These are phyloP conservation scores for Vireo griseus DNA, from an alignment of 2,797 vertebrate genomes.

Conservation along the genomic window DNA sequence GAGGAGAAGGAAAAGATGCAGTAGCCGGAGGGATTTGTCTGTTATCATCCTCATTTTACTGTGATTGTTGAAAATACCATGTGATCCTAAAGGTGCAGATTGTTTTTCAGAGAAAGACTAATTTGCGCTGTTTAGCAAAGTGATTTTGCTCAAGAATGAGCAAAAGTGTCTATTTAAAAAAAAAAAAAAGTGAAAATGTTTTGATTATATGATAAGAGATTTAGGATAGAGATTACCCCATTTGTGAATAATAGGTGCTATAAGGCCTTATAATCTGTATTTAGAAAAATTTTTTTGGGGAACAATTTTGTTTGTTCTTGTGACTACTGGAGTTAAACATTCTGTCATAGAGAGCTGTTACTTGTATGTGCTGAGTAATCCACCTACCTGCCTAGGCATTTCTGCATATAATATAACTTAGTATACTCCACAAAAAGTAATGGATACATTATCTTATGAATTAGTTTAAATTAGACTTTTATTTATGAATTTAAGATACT, in stretches of 20 bases:
- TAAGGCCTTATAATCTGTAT: conserved; percentile 21
- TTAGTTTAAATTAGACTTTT: neutral
- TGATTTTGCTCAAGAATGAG: conserved; percentile 3
- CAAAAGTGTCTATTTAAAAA: neutral
- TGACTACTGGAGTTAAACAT: neutral
- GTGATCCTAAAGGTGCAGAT: conserved; percentile 40
- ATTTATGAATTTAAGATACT: neutral
- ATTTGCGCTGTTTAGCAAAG: conserved; percentile 53
- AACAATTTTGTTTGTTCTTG: neutral
- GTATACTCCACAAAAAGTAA: neutral
- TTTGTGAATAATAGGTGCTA: conserved; percentile 10
- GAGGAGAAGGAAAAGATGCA: conserved; percentile 41
- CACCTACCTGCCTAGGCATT: neutral
- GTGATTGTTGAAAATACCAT: conserved; percentile 54
- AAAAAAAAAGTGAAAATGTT: neutral
- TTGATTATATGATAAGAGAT: conserved; percentile 22
- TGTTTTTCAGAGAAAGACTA: conserved; percentile 49
- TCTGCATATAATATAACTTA: neutral
- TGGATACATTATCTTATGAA: neutral
- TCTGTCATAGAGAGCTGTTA: conserved; percentile 23
- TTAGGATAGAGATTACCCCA: neutral
- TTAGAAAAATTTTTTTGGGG: neutral
- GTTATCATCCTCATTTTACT: conserved; percentile 51
- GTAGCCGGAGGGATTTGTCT: conserved; percentile 50
- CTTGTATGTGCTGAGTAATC: neutral